A percentile compares a stretch with the other conserved stretches of the same genome.
These are phyloP conservation scores for Cloeon dipterum DNA, from an alignment of 2,888 invertebrate genomes.

Conservation along the genomic window DNA sequence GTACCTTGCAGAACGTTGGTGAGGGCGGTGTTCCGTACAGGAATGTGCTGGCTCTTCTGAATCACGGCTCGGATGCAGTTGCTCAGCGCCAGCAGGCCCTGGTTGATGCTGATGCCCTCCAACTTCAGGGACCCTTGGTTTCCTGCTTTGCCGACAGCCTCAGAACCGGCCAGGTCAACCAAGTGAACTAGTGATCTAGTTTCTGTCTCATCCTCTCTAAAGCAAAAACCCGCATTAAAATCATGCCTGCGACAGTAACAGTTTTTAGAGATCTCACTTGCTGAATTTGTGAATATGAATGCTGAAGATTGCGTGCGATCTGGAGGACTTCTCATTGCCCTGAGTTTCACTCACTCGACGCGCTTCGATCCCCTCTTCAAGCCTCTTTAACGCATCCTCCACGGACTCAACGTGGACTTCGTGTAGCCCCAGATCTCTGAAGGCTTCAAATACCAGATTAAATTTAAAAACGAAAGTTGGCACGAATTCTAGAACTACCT, in stretches of 20 bases:
- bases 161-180: neutral
- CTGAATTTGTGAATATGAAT: neutral
- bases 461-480: too few relatives aligned
- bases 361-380: neutral
- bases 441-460: neutral
- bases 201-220: too few relatives aligned
- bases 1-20: neutral
- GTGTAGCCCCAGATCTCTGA: neutral
- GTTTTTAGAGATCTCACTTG: too few relatives aligned
- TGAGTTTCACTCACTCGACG: neutral
- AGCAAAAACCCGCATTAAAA: too few relatives aligned
- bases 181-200: neutral
- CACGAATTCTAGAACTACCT: neutral
- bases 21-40: neutral
- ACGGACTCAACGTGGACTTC: neutral
- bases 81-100: neutral
- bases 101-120: neutral
- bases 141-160: neutral
- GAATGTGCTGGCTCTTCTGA: neutral
- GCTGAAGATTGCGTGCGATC: neutral
- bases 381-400: neutral
- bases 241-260: too few relatives aligned
- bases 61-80: neutral
- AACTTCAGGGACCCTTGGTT: neutral
- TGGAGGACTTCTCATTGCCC: neutral